phyloP scores from a whole-genome alignment of 2,888 invertebrate species.

The Trisateles emortualis region DNA sequence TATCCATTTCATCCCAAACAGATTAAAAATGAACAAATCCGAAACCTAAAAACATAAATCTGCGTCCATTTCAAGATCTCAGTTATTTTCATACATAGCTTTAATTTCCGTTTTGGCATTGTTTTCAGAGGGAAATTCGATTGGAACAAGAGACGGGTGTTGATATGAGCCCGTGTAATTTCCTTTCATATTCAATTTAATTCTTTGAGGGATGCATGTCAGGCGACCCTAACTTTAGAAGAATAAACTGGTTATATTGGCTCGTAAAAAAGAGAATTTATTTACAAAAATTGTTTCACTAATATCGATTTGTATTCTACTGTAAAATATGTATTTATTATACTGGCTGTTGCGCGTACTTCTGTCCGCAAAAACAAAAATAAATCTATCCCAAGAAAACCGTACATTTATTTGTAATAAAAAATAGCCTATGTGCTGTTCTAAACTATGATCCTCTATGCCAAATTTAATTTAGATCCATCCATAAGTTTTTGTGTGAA shows the following conservation, averaged over 20 bases:
- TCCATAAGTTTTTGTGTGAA: too few species aligned
- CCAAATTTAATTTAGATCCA: too few species aligned
- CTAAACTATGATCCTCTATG: too few species aligned
- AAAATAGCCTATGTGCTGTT: too few species aligned
- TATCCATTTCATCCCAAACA: slow-evolving; percentile 22
- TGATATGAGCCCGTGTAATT: slow-evolving; percentile 79
- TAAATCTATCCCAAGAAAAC: too few species aligned
- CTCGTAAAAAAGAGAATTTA: slow-evolving; percentile 62
- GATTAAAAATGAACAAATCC: slow-evolving; percentile 35
- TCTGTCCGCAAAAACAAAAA: too few species aligned
- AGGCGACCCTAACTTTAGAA: slow-evolving; percentile 57
- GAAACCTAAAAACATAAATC: slow-evolving; percentile 56
- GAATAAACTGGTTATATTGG: slow-evolving; percentile 61
- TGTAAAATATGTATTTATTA: slow-evolving; percentile 29
- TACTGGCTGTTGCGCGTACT: too few species aligned
- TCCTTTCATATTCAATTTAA: slow-evolving; percentile 81
- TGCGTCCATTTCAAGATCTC: slow-evolving; percentile 65
- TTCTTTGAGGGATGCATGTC: slow-evolving; percentile 74
- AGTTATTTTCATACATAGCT: slow-evolving; percentile 74
- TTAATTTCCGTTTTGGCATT: slow-evolving; percentile 83
- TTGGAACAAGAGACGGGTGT: slow-evolving; percentile 73
- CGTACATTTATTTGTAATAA: too few species aligned
- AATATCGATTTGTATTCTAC: slow-evolving; percentile 51
- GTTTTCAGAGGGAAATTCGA: slow-evolving; percentile 81
- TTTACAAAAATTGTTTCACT: slow-evolving; percentile 57